Evolutionary conservation across 2,797 vertebrate species (phyloP).

Genomic region (Takifugu rubripes): DNA sequence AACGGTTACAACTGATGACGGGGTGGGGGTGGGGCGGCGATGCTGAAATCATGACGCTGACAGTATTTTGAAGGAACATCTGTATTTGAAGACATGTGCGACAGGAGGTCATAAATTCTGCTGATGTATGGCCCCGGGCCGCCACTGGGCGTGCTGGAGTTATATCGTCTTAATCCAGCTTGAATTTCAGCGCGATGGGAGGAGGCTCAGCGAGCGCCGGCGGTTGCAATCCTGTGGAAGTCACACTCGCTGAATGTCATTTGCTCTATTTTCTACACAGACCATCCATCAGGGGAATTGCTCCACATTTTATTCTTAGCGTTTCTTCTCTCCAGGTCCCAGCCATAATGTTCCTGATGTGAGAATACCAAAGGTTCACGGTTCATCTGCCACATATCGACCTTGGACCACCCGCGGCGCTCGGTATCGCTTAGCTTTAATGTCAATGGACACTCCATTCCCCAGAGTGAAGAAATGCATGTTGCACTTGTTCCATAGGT

Average conservation of each 20-base stretch:
- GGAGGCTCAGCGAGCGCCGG: constrained; percentile 13
- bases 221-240: constrained; percentile 35
- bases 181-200: neutral
- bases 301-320: constrained; percentile 80
- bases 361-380: constrained; percentile 57
- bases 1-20: neutral
- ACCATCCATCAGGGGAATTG: constrained; percentile 64
- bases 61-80: neutral
- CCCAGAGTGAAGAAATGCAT: constrained; percentile 10
- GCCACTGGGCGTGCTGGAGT: constrained; percentile 1
- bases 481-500: constrained; percentile 3
- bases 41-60: neutral
- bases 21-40: neutral
- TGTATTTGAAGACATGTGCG: neutral
- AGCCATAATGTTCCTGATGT: constrained; percentile 60
- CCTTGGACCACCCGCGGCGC: constrained; percentile 36
- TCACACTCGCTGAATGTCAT: constrained; percentile 46
- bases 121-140: neutral
- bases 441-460: constrained; percentile 34
- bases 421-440: constrained; percentile 35
- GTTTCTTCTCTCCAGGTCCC: constrained; percentile 53
- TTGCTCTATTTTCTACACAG: constrained; percentile 69
- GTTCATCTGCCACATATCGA: constrained; percentile 49
- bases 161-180: neutral
- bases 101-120: neutral